Percentiles rank a stretch among this genome's conserved stretches.
These are phyloP conservation scores for Amazona vittata DNA, from an alignment of 2,113 vertebrate genomes.

Conservation along the genomic window DNA sequence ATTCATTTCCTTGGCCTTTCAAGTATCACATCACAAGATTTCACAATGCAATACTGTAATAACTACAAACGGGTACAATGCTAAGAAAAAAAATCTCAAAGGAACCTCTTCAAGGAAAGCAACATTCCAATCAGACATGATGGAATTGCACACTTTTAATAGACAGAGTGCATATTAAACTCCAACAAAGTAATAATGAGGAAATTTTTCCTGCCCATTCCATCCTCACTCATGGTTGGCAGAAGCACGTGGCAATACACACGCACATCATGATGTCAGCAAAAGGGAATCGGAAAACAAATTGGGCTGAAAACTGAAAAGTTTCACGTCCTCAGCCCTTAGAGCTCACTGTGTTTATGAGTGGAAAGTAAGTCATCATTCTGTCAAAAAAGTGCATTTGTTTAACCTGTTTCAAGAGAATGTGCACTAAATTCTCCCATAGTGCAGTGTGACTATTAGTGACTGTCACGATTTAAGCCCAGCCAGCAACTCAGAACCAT, in stretches of 20 bases:
- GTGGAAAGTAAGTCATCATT: neutral
- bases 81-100: neutral
- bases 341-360: neutral
- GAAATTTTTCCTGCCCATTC: neutral
- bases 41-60: conserved; percentile 50
- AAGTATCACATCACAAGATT: neutral
- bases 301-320: neutral
- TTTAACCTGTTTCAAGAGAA: neutral
- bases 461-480: too few relatives aligned
- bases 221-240: neutral
- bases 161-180: neutral
- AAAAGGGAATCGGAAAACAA: neutral
- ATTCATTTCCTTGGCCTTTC: neutral
- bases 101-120: neutral
- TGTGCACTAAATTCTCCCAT: neutral
- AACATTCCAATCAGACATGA: neutral
- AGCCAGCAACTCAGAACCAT: too few relatives aligned
- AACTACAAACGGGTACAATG: neutral
- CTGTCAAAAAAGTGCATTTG: neutral
- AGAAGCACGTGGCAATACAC: neutral
- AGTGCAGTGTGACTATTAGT: neutral
- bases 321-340: neutral
- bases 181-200: neutral
- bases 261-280: neutral
- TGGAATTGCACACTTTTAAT: neutral